Base-by-base conservation (phyloP, 1,140 invertebrate genomes). In the Coelopa frigida region DNA sequence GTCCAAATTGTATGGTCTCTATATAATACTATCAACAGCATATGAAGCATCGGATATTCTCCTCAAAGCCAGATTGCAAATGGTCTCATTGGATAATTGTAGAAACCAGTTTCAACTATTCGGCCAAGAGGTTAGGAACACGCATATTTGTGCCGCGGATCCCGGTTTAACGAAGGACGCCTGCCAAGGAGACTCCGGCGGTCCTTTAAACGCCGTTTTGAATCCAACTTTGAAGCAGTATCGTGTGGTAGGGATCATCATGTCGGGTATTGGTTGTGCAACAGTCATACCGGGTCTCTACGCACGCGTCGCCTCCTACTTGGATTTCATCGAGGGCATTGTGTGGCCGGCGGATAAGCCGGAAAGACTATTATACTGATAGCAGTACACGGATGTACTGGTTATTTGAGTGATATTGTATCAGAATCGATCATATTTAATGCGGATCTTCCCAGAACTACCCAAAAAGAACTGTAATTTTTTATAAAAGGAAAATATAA, bases 181-280 rank as follows among this genome's bases (percentile, higher is more conserved):
- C 0, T 82, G 81, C 44, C 50, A 68, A 33, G 82, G 82, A 2
- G 82, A 84, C 54, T 81, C 79, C 1, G 83, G 83, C 2, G 82
- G 82, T 0, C 80, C 82, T 0, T 54, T 85, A 11, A 61, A 79
- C 7, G 43, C 59, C 0, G 61, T 70, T 6, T 22, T 62, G 53
- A 37, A 57, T 48, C 37, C 46, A 21, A 37, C 52, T 1, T 48
- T 46, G 6, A 53, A 44, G 10, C 32, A 47, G 4, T 64, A 51
- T 29, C 52, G 38, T 36, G 57, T 64, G 2, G 51, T 73, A 14
- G 82, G 82, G 2, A 18, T 46, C 2, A 57, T 84, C 5, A 78
- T 82, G 2, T 81, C 78, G 0, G 79, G 45, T 15, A 14, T 15
- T 22, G 1, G 4, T 15, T 46, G 45, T 40, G 45, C 26, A 1